Evolutionary conservation across 1,140 invertebrate genomes (phyloP).

Genomic region (Drosophila ercepeae): DNA sequence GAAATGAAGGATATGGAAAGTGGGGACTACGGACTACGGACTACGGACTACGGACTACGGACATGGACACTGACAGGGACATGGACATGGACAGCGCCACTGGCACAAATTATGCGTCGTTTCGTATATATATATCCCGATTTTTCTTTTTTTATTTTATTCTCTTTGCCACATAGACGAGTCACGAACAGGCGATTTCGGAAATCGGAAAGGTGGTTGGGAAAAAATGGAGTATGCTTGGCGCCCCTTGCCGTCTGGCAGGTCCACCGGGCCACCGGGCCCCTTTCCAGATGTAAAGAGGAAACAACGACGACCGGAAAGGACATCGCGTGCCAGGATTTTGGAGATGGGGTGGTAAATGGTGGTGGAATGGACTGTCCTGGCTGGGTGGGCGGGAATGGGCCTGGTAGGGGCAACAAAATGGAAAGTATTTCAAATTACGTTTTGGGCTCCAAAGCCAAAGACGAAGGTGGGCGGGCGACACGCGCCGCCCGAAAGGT

Average conservation of each 20-base stretch:
- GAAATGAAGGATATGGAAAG: background rate
- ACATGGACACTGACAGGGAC: slow-evolving; percentile 36
- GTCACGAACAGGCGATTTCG: slow-evolving; percentile 76
- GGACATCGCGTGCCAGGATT: slow-evolving; percentile 78
- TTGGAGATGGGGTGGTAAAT: slow-evolving; percentile 13
- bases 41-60: slow-evolving; percentile 11
- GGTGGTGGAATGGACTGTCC: slow-evolving; percentile 7
- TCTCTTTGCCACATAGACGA: slow-evolving; percentile 21
- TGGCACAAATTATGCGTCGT: slow-evolving; percentile 81
- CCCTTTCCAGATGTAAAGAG: slow-evolving; percentile 52
- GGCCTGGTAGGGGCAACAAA: slow-evolving; percentile 52
- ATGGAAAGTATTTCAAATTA: slow-evolving; percentile 82
- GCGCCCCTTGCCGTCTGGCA: slow-evolving; percentile 5
- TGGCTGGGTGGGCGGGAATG: background rate
- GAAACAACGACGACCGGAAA: slow-evolving; percentile 80
- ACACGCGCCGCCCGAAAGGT: slow-evolving; percentile 36
- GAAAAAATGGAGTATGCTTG: slow-evolving; percentile 44
- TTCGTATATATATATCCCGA: slow-evolving; percentile 24
- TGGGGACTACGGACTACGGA: slow-evolving; percentile 7
- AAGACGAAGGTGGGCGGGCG: background rate
- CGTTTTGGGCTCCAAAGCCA: slow-evolving; percentile 20
- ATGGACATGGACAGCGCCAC: slow-evolving; percentile 55
- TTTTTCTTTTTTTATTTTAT: slow-evolving; percentile 1
- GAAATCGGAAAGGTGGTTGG: slow-evolving; percentile 26
- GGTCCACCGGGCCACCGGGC: too few species aligned